phyloP scores from a whole-genome alignment of 1,140 invertebrate genomes.

The Elymnias hypermnestra region DNA sequence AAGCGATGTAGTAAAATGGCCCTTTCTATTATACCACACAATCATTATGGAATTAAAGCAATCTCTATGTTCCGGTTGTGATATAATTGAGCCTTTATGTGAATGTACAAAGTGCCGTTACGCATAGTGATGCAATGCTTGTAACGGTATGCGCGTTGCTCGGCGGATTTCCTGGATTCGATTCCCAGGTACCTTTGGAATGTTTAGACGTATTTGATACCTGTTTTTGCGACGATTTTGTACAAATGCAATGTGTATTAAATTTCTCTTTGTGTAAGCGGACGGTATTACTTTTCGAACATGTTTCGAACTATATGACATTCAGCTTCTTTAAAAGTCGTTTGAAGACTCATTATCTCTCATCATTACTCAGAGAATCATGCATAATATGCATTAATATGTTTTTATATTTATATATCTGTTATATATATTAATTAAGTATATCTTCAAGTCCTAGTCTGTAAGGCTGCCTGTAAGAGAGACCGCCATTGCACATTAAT shows the following conservation, averaged over 20 bases:
- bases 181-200: slow-evolving; percentile 45
- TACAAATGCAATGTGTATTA: neutral
- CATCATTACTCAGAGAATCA: too few relatives aligned
- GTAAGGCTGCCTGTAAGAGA: too few relatives aligned
- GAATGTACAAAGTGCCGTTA: slow-evolving; percentile 47
- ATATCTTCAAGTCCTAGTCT: too few relatives aligned
- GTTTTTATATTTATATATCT: too few relatives aligned
- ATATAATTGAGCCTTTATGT: slow-evolving; percentile 50
- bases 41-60: slow-evolving; percentile 60
- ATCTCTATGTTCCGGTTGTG: slow-evolving; percentile 54
- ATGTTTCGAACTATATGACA: too few relatives aligned
- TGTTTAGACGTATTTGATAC: slow-evolving; percentile 22
- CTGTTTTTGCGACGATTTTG: slow-evolving; percentile 5
- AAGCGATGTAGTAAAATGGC: slow-evolving; percentile 24
- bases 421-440: too few relatives aligned
- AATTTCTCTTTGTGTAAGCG: too few relatives aligned
- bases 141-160: slow-evolving; percentile 26
- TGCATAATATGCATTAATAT: too few relatives aligned
- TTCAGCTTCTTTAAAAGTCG: too few relatives aligned
- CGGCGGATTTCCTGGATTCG: slow-evolving; percentile 61
- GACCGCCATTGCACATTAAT: too few relatives aligned
- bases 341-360: too few relatives aligned
- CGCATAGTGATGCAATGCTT: slow-evolving; percentile 43
- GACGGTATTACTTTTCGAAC: too few relatives aligned
- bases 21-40: slow-evolving; percentile 38